These are phyloP conservation scores for Agonopterix arenella DNA, from an alignment of 2,888 invertebrate species.

Conservation along the genomic window DNA sequence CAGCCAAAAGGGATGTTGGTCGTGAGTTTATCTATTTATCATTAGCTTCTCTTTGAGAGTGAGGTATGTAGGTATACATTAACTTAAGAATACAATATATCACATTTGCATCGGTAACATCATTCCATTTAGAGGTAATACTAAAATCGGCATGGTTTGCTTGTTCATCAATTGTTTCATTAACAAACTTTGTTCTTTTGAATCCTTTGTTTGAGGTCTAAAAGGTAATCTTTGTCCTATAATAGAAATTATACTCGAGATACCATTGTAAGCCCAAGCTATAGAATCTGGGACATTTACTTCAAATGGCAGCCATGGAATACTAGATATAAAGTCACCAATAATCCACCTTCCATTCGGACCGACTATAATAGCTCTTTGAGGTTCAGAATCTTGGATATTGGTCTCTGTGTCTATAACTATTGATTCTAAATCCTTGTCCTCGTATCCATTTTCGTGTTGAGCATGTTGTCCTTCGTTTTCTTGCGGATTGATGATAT, in stretches of 20 bases:
- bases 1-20: too few species aligned
- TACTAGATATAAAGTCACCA: constrained; percentile 66
- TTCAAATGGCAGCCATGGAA: constrained; percentile 78
- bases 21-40: too few species aligned
- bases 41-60: too few species aligned
- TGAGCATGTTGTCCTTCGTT: constrained; percentile 4
- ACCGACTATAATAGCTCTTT: constrained; percentile 30
- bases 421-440: constrained; percentile 42
- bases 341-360: constrained; percentile 40
- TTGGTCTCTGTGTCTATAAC: constrained; percentile 38
- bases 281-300: constrained; percentile 79
- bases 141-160: constrained; percentile 30
- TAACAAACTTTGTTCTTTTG: constrained; percentile 20
- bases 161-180: constrained; percentile 25
- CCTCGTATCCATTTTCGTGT: constrained; percentile 20
- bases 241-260: constrained; percentile 44
- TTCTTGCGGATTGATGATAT: constrained; percentile 14
- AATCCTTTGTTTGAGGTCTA: constrained; percentile 20
- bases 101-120: constrained; percentile 21
- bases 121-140: constrained; percentile 32
- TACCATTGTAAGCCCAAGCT: constrained; percentile 52
- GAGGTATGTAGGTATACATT: too few species aligned
- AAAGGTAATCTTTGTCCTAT: constrained; percentile 49
- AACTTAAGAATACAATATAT: too few species aligned
- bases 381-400: constrained; percentile 11